A percentile compares a stretch with the other conserved stretches of the same genome.
These are phyloP conservation scores for Tragelaphus oryx DNA, from an alignment of 2,797 vertebrate genomes.

Conservation along the genomic window DNA sequence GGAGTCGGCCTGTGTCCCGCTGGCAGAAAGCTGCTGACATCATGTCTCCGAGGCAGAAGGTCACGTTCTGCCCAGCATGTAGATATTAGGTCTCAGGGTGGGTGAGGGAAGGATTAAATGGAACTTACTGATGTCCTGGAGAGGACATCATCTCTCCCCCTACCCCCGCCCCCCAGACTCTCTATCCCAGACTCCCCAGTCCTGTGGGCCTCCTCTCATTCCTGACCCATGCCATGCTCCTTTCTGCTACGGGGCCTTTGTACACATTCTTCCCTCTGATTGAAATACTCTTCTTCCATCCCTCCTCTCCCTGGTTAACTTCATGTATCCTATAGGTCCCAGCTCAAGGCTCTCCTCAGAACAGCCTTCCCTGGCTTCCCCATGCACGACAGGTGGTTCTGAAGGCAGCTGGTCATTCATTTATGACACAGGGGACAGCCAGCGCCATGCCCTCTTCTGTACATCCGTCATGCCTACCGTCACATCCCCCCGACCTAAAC, in stretches of 20 bases:
- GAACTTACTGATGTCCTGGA: background rate
- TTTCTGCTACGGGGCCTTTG: slow-evolving; percentile 1
- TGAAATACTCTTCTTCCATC: background rate
- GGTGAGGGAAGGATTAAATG: background rate
- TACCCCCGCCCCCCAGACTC: background rate
- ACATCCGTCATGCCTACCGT: background rate
- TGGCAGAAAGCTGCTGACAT: background rate
- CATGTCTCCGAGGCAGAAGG: background rate
- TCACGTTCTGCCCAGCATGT: background rate
- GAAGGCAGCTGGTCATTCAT: background rate
- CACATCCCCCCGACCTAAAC: background rate
- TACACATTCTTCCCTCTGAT: background rate
- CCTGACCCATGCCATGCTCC: background rate
- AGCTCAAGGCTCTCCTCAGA: background rate
- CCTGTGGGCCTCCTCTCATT: background rate
- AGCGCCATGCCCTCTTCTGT: background rate
- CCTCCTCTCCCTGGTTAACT: background rate
- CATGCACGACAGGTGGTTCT: background rate
- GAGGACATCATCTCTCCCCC: background rate
- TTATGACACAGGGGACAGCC: background rate
- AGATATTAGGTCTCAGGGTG: background rate
- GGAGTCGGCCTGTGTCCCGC: background rate
- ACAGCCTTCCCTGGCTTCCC: background rate
- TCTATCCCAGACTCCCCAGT: background rate
- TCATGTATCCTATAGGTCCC: background rate